Percentiles rank a stretch among this genome's conserved stretches.
These are phyloP conservation scores for Entosphenus tridentatus DNA, from an alignment of 2,113 vertebrate genomes.

Conservation along the genomic window DNA sequence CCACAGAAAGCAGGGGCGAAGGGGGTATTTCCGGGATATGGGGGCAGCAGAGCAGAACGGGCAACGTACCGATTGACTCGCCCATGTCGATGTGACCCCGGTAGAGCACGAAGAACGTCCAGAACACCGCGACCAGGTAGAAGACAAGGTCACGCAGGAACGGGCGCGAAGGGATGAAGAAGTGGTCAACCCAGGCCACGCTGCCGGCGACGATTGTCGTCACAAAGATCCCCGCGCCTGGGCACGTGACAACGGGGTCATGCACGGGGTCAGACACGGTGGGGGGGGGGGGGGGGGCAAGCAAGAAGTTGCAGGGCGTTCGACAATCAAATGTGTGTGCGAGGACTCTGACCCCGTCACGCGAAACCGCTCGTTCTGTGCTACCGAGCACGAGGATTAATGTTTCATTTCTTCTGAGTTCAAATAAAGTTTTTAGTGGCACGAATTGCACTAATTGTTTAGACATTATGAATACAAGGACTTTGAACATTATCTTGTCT, in stretches of 20 bases:
- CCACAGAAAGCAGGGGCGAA: slow-evolving; percentile 1
- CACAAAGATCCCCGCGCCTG: slow-evolving; percentile 81
- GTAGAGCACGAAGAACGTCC: slow-evolving; percentile 57
- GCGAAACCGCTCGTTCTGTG: too few species aligned
- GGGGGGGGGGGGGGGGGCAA: too few species aligned
- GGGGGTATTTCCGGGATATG: background rate
- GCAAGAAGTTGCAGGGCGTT: too few species aligned
- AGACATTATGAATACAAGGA: too few species aligned
- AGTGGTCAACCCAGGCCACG: slow-evolving; percentile 54
- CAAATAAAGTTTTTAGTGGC: too few species aligned
- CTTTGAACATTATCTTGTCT: too few species aligned
- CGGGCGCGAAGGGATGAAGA: slow-evolving; percentile 56
- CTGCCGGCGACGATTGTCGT: slow-evolving; percentile 69
- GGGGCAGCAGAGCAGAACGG: background rate
- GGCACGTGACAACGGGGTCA: background rate
- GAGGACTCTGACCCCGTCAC: too few species aligned
- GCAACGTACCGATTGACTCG: slow-evolving; percentile 44
- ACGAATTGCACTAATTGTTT: too few species aligned
- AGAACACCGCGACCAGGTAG: slow-evolving; percentile 64
- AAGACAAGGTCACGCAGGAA: slow-evolving; percentile 72
- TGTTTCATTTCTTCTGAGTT: too few species aligned
- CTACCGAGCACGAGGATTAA: too few species aligned
- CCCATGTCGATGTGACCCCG: slow-evolving; percentile 29
- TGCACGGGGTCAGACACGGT: too few species aligned
- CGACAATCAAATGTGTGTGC: too few species aligned